Conservation (phyloP, 2,113 vertebrate species). For the Saguinus midas region DNA sequence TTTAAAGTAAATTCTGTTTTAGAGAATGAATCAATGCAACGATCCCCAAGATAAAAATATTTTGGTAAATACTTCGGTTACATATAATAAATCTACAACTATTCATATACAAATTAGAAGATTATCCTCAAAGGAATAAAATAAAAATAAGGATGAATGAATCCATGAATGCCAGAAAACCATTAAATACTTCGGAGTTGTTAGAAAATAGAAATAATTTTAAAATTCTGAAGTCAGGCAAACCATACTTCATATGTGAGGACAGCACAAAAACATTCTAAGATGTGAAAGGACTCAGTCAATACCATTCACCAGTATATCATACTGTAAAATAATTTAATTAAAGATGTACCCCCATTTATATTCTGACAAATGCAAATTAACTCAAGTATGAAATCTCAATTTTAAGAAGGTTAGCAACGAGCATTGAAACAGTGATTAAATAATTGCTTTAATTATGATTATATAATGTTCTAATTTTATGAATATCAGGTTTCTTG, state of each 20-base stretch:
- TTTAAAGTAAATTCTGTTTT: not conserved
- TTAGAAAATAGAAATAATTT: not conserved
- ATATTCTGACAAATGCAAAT: not conserved
- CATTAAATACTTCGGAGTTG: not conserved
- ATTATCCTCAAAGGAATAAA: not conserved
- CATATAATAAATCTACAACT: not conserved
- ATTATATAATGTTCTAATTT: not conserved
- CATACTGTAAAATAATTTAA: not conserved
- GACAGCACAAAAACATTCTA: not conserved
- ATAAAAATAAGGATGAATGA: not conserved
- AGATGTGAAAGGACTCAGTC: not conserved
- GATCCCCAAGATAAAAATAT: not conserved
- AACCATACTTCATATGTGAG: not conserved
- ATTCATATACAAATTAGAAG: not conserved
- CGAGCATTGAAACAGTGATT: not conserved
- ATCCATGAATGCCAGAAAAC: not conserved
- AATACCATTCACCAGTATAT: not conserved
- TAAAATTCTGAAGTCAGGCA: not conserved
- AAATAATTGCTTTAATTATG: not conserved
- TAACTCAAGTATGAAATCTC: not conserved
- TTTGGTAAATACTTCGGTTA: not conserved
- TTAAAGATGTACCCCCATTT: not conserved
- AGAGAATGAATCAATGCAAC: not conserved
- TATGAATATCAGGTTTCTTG: not conserved
- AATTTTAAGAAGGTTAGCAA: not conserved